Evolutionary conservation across 2,797 vertebrate species (phyloP).

Genomic region (Protonibea diacanthus): DNA sequence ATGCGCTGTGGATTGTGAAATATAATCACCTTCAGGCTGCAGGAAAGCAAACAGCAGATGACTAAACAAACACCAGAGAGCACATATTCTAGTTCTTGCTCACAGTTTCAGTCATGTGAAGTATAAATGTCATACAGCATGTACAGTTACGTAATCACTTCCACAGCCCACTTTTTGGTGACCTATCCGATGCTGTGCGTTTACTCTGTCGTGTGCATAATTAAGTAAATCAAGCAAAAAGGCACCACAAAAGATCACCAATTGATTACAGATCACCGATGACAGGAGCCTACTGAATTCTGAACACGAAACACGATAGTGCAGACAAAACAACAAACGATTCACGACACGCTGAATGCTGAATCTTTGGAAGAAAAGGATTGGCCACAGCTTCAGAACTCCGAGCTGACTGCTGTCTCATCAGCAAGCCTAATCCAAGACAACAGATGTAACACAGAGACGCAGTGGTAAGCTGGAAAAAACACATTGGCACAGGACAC

Average conservation of each 20-base stretch:
- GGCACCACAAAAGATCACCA: not conserved
- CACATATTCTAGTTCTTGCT: conserved; percentile 29
- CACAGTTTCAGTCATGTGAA: conserved; percentile 38
- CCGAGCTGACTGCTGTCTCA: conserved; percentile 33
- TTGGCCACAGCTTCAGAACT: conserved; percentile 43
- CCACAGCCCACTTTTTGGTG: not conserved
- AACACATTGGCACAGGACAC: conserved; percentile 27
- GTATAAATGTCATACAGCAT: not conserved
- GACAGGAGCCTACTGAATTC: not conserved
- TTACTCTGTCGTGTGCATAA: not conserved
- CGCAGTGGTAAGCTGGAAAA: conserved; percentile 28
- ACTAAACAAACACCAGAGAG: conserved; percentile 58
- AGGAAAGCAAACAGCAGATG: conserved; percentile 61
- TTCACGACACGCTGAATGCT: conserved; percentile 17
- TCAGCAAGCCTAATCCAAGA: conserved; percentile 39
- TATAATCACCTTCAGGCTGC: conserved; percentile 49
- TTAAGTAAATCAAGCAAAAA: not conserved
- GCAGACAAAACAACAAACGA: conserved; percentile 25
- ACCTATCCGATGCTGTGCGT: not conserved
- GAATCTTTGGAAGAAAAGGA: conserved; percentile 29
- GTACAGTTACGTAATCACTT: conserved; percentile 8
- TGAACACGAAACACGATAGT: conserved; percentile 1
- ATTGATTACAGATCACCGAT: not conserved
- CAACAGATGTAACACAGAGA: conserved; percentile 30
- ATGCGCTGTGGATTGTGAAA: conserved; percentile 56